These are phyloP conservation scores for Neomicropteryx cornuta DNA, from an alignment of 1,140 invertebrate species.

Conservation along the genomic window DNA sequence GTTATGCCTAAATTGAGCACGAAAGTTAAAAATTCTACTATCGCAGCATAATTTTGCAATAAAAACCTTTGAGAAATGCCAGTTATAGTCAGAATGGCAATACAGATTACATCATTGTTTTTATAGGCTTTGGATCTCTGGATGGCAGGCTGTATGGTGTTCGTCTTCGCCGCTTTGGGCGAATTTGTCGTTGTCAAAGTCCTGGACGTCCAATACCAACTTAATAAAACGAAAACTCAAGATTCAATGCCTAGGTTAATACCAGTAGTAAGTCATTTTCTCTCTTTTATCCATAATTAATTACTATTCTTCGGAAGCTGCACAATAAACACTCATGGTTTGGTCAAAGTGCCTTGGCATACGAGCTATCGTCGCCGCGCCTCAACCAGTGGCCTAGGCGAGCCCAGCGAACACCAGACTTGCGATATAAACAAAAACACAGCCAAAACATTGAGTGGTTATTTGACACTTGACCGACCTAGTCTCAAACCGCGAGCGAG, in stretches of 20 bases:
- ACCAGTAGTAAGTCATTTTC: slow-evolving; percentile 46
- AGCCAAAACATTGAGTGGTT: no score
- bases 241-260: slow-evolving; percentile 43
- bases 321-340: not conserved
- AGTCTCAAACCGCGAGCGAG: no score
- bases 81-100: no score
- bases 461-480: no score
- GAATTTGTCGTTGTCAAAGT: slow-evolving; percentile 81
- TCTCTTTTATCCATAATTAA: slow-evolving; percentile 5
- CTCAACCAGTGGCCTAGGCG: not conserved
- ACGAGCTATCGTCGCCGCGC: not conserved
- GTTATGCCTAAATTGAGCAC: no score
- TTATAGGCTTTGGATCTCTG: slow-evolving; percentile 69
- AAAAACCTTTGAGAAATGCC: no score
- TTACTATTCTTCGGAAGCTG: not conserved
- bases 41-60: no score
- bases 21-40: no score
- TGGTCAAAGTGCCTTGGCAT: no score
- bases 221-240: slow-evolving; percentile 39
- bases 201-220: slow-evolving; percentile 58
- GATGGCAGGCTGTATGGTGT: slow-evolving; percentile 81
- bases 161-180: slow-evolving; percentile 71
- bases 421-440: no score
- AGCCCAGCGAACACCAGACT: no score
- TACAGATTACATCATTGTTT: slow-evolving; percentile 1